Conservation (phyloP, 2,797 vertebrate species). For the Lindbergichthys nudifrons region DNA sequence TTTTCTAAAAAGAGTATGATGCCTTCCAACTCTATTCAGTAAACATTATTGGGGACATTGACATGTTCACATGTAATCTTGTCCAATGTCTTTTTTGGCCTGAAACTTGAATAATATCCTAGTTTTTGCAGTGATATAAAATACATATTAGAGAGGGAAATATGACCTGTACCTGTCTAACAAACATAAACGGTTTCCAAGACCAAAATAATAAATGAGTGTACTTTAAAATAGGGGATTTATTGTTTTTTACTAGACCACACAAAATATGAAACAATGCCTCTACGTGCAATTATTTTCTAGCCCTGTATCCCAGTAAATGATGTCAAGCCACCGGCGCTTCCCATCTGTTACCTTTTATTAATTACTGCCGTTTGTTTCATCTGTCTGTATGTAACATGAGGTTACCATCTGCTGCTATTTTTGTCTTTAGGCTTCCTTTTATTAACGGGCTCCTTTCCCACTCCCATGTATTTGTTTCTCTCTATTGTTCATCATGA, state of each 20-base stretch:
- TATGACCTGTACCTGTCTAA: too few species aligned
- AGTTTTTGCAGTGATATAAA: too few species aligned
- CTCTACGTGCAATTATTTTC: not conserved
- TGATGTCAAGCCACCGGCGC: not conserved
- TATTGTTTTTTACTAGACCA: too few species aligned
- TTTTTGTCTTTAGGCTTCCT: not conserved
- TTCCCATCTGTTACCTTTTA: slow-evolving; percentile 24
- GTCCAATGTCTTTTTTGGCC: too few species aligned
- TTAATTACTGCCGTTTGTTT: slow-evolving; percentile 13
- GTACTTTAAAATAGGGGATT: not conserved
- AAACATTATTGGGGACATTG: too few species aligned
- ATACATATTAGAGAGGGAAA: too few species aligned
- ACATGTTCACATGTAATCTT: too few species aligned
- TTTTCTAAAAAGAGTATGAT: not conserved
- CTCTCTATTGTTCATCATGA: not conserved
- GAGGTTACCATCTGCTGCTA: slow-evolving; percentile 16
- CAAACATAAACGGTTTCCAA: not conserved
- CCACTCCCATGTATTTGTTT: not conserved
- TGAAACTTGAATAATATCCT: too few species aligned
- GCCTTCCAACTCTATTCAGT: too few species aligned
- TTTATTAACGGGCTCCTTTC: not conserved
- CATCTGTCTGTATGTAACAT: slow-evolving; percentile 10
- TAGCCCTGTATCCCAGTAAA: not conserved
- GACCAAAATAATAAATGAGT: not conserved
- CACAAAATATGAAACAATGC: not conserved